These are phyloP conservation scores for Tanypteryx hageni DNA, from an alignment of 2,888 invertebrate species.

Conservation along the genomic window DNA sequence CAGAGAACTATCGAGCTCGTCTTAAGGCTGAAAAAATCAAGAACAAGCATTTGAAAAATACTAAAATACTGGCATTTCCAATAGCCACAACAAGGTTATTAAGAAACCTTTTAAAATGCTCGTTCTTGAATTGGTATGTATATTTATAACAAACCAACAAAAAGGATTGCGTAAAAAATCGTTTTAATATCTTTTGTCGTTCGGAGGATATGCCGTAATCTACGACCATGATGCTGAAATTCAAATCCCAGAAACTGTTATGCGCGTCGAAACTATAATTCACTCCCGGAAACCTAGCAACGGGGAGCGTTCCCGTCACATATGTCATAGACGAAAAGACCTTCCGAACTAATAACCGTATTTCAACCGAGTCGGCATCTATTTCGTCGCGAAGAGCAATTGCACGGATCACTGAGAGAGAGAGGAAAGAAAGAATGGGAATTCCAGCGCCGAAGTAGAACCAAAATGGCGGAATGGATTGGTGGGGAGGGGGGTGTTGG, in stretches of 20 bases:
- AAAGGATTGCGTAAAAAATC: too few species aligned
- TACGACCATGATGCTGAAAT: not conserved
- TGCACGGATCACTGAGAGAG: not conserved
- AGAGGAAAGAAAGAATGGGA: not conserved
- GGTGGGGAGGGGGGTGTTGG: not conserved
- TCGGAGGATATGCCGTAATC: too few species aligned
- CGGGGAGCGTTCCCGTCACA: not conserved
- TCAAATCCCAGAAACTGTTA: not conserved
- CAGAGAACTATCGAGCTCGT: too few species aligned
- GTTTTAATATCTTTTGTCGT: too few species aligned
- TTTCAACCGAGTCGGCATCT: not conserved
- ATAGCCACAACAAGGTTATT: too few species aligned
- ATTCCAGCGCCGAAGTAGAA: not conserved
- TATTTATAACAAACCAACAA: too few species aligned
- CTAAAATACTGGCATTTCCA: too few species aligned
- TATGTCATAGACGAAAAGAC: not conserved
- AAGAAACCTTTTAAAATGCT: too few species aligned
- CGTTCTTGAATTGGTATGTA: too few species aligned
- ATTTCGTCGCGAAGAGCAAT: not conserved
- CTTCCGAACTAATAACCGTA: not conserved
- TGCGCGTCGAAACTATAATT: not conserved
- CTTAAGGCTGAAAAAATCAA: too few species aligned
- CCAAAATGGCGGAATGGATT: not conserved
- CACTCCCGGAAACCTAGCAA: not conserved
- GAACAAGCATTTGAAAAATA: too few species aligned